Evolutionary conservation across 2,888 invertebrate genomes (phyloP), one percentile per base, ranked within the genome.

Genomic region (Capitulum mitella): DNA sequence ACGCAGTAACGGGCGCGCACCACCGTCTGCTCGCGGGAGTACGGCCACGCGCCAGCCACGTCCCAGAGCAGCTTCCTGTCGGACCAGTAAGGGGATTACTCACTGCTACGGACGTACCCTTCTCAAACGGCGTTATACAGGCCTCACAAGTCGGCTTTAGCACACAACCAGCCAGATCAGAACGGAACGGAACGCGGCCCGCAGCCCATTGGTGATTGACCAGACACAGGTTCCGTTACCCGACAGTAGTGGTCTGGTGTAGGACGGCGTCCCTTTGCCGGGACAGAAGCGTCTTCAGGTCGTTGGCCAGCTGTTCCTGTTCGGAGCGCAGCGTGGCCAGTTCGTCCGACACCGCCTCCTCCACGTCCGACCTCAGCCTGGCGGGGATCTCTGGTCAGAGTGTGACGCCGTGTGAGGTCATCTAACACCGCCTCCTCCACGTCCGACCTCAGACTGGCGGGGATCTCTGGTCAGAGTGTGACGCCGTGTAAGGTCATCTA

Each of bases 61-160:
- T 70, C 70, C 70, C 70, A 70, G 8, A 70, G 37, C 70, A 70
- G 70, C 70, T 70, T 70, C 37, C 70, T 70, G 70, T 40, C n/a
- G n/a, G n/a, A n/a, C n/a, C n/a, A n/a, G n/a, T n/a, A n/a, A n/a
- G n/a, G n/a, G n/a, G n/a, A n/a, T n/a, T n/a, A n/a, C n/a, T n/a
- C n/a, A n/a, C n/a, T n/a, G n/a, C n/a, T n/a, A n/a, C n/a, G n/a
- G n/a, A n/a, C n/a, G n/a, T n/a, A n/a, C n/a, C n/a, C n/a, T n/a
- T n/a, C n/a, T n/a, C n/a, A n/a, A n/a, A n/a, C n/a, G n/a, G n/a
- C n/a, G n/a, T n/a, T n/a, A n/a, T n/a, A n/a, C n/a, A n/a, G n/a
- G n/a, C n/a, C n/a, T n/a, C n/a, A n/a, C n/a, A n/a, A n/a, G n/a
- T n/a, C n/a, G n/a, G n/a, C n/a, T n/a, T n/a, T n/a, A n/a, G n/a